These are phyloP conservation scores for Epinephelus malabaricus DNA, from an alignment of 2,797 vertebrate species.

Conservation along the genomic window DNA sequence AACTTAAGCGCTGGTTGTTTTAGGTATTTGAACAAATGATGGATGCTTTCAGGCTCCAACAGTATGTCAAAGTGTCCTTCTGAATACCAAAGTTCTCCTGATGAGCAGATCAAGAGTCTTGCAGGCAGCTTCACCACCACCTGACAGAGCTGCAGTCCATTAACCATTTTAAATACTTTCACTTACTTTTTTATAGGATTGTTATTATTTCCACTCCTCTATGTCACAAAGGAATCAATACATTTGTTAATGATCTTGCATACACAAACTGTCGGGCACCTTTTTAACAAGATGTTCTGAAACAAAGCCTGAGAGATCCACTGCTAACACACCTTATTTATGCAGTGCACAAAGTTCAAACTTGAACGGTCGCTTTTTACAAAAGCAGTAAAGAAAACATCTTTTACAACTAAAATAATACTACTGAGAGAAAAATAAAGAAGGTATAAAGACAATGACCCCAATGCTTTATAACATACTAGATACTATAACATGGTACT, in stretches of 20 bases:
- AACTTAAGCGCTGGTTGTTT: not conserved
- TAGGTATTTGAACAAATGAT: not conserved
- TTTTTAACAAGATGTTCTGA: not conserved
- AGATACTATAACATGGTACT: not conserved
- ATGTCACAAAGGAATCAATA: not conserved
- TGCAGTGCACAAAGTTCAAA: constrained; percentile 19
- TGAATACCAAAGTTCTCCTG: not conserved
- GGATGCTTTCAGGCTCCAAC: not conserved
- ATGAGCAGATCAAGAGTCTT: not conserved
- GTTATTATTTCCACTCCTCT: not conserved
- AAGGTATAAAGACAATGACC: too few relatives aligned
- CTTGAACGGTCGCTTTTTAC: not conserved
- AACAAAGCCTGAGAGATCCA: not conserved
- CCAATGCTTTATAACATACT: too few relatives aligned
- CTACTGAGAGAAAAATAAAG: not conserved
- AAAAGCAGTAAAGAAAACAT: not conserved
- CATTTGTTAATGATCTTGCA: not conserved
- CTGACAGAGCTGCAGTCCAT: too few relatives aligned
- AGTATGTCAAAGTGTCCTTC: not conserved
- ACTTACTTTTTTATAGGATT: not conserved
- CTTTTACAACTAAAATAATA: not conserved
- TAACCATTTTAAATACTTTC: too few relatives aligned
- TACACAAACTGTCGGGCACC: not conserved
- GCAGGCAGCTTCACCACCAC: not conserved
- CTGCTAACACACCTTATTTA: constrained; percentile 30